phyloP scores from a whole-genome alignment of 1,140 invertebrate genomes.

The Drosophila yakuba region DNA sequence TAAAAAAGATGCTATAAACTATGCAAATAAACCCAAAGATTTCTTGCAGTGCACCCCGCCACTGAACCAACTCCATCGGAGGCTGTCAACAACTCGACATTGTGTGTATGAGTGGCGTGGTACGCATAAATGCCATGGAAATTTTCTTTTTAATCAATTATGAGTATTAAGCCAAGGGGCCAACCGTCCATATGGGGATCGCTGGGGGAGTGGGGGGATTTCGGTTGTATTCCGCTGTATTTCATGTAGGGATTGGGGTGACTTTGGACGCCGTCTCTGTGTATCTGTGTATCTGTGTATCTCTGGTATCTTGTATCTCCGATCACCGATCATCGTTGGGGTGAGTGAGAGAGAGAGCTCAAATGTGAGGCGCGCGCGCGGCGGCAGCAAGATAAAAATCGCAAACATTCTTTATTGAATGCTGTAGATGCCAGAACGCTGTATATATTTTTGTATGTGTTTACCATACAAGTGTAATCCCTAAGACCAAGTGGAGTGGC shows the following conservation, averaged over 20 bases:
- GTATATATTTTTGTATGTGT: constrained; percentile 13
- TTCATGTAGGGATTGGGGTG: background rate
- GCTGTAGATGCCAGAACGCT: constrained; percentile 73
- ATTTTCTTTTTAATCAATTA: constrained; percentile 84
- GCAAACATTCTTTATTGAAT: constrained; percentile 83
- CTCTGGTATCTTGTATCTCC: constrained; percentile 32
- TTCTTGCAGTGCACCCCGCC: constrained; percentile 11
- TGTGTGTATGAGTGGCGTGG: constrained; percentile 79
- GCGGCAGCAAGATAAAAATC: constrained; percentile 69
- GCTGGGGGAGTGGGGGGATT: background rate
- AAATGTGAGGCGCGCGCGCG: constrained; percentile 46
- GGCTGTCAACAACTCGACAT: constrained; percentile 80
- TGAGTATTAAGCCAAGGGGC: constrained; percentile 77
- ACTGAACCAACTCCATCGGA: constrained; percentile 10
- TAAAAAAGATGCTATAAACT: too few relatives aligned
- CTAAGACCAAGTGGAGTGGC: constrained; percentile 71
- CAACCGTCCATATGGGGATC: constrained; percentile 24
- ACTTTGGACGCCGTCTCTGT: background rate
- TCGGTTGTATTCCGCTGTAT: too few relatives aligned
- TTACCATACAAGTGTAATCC: constrained; percentile 26
- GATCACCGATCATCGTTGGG: constrained; percentile 32
- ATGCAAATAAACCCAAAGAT: too few relatives aligned
- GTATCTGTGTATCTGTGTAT: constrained; percentile 42
- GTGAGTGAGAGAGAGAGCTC: constrained; percentile 18
- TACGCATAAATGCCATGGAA: constrained; percentile 82